Base-by-base conservation (phyloP, 1,140 invertebrate genomes). In the Coptotermes formosanus region DNA sequence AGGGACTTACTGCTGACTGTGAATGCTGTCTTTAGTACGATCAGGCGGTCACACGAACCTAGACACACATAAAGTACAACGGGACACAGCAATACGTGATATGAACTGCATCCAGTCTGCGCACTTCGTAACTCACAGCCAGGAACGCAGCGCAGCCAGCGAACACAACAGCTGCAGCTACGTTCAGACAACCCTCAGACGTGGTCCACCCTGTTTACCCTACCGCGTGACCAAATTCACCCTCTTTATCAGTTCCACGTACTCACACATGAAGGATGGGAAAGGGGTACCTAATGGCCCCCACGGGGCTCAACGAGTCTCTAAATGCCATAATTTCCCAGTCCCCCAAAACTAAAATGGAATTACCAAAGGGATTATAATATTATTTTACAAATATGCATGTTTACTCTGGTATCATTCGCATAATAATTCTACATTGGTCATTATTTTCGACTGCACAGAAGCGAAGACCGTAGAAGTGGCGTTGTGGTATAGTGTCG, bases 371-470 rank as follows among this genome's bases (percentile, higher is more conserved):
- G 64, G 64, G 64, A 75, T 75, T 75, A 75, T 75, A 30, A 75
- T 75, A 75, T 75, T n/a, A 75, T 75, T 75, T 75, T 75, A 75
- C 30, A n/a, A 75, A 75, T 75, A 75, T 75, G 64, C 64, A 75
- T 75, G 14, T 75, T 75, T 30, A 16, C 25, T 75, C 64, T n/a
- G 25, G n/a, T 30, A 75, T n/a, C 25, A 75, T 75, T 75, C 14
- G 64, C 25, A 30, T 75, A 75, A 75, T 75, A n/a, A 75, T 75
- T 75, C 64, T 4, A 30, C 64, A 75, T 12, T 75, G 64, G 8
- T 30, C 64, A 30, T 30, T 75, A 75, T 75, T 75, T 75, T 30
- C 6, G 64, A 14, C 64, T 25, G n/a, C n/a, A 75, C 3, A 75
- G 64, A 30, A n/a, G 25, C 11, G 64, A 8, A 48, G 25, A 23